Base-by-base conservation (phyloP, 1,140 invertebrate genomes). In the Lordiphosa mommai region DNA sequence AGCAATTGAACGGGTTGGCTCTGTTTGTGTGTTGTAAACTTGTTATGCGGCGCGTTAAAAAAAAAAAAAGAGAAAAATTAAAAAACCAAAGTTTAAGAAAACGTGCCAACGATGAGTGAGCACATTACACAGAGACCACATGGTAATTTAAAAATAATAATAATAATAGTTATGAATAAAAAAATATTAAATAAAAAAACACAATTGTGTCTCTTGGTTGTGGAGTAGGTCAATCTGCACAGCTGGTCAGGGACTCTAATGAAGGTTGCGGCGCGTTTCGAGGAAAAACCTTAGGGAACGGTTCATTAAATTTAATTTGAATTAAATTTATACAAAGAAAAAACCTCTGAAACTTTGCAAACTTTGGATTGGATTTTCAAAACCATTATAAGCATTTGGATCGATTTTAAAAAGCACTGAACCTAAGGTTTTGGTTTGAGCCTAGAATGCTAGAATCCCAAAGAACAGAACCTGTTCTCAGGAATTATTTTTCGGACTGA, bases 21-120 rank as follows among this genome's bases (percentile, higher is more conserved):
- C 23, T 27, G 23, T 27, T 27, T 27, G 23, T 27, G 23, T 27
- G 55, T 59, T 52, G 38, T 43, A 79, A 79, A 72, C 69, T 65
- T 33, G 72, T 76, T 76, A 76, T 73, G 61, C 58, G 56, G 32
- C 67, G 57, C 37, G 46, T 36, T 56, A 52, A 44, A 36, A 53
- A 61, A 66, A 66, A 51, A 29, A 43, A 51, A 43, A 56, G 17
- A 47, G 23, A 53, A 40, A 58, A 53, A 52, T 52, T 56, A 55
- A 48, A 32, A 14, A 27, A 20, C 2, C 47, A 64, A 49, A 52
- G 40, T 53, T 16, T 47, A 36, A 68, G 48, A 52, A 68, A 69
- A 67, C 66, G 71, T 68, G 76, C 71, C 67, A 82, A 49, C 67
- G 67, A 82, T 82, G 76, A 82, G 76, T 84, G 76, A 59, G 77